Evolutionary conservation across 2,888 invertebrate species (phyloP), one percentile per base, ranked within the genome.

Genomic region (Leucania comma): DNA sequence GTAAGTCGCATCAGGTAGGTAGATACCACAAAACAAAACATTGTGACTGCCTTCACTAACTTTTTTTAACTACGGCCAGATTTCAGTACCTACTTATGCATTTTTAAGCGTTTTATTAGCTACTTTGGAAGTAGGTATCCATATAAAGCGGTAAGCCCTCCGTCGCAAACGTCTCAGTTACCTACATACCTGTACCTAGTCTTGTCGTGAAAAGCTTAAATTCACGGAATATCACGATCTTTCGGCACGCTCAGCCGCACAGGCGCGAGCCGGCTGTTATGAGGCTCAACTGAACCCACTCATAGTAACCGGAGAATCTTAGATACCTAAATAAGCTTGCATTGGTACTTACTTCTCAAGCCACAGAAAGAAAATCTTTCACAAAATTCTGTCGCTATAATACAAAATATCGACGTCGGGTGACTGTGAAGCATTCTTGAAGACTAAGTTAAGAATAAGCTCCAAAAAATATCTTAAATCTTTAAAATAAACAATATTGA

Each of bases 301-400:
- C 35, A 48, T 29, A 56, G 26, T 8, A 74, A 66, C 22, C 35
- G 24, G 22, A 42, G 46, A 51, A 48, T 10, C 54, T 53, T 62
- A 46, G 10, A 50, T 32, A 54, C 42, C 22, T 24, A 60, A 63
- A 35, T 53, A 69, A 46, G 12, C 29, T 42, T 48, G 38, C 20
- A 61, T 38, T 1, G 58, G 24, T 62, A 93, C 96, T 95, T 93
- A 98, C 98, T 97, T 96, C 97, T 95, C 88, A 98, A 93, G 75
- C 98, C 98, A 94, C 98, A 98, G 93, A 97, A 98, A 12, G 98
- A 98, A 92, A 98, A 98, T 85, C 98, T 94, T 92, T 98, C 98
- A 92, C 98, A 98, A 93, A 98, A 98, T 90, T 98, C 98, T 80
- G 98, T 98, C 54, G 97, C 97, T 77, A 98, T 97, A 78, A 98